Evolutionary conservation across 2,797 vertebrate species (phyloP).

Genomic region (Melanitta fusca): DNA sequence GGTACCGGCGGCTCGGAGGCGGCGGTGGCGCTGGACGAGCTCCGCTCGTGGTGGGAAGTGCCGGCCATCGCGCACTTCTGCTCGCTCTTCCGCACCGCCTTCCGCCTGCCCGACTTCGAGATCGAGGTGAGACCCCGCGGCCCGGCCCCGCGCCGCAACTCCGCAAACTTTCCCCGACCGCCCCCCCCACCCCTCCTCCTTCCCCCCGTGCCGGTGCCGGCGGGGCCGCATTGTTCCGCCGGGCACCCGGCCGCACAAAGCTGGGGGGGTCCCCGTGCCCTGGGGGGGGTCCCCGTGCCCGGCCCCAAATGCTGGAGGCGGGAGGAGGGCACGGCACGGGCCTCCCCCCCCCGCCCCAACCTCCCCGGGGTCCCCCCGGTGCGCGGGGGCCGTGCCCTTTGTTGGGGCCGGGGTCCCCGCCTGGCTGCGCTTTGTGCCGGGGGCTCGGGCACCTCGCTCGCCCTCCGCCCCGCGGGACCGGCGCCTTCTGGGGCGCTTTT

Average conservation of each 20-base stretch:
- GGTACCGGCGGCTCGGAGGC: conserved; percentile 41
- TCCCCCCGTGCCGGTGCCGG: not conserved
- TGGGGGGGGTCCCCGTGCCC: conserved; percentile 34
- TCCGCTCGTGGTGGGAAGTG: conserved; percentile 98
- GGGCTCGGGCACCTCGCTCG: not conserved
- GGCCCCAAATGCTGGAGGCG: conserved; percentile 73
- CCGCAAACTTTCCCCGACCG: not conserved
- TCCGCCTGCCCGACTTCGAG: conserved; percentile 96
- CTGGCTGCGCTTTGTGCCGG: not conserved
- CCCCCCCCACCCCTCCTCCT: too few relatives aligned
- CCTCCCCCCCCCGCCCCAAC: not conserved
- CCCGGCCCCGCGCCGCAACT: not conserved
- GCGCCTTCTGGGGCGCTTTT: not conserved
- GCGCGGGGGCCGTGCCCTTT: not conserved
- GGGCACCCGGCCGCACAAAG: conserved; percentile 41
- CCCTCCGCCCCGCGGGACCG: not conserved
- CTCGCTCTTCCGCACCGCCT: conserved; percentile 95
- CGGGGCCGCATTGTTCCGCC: not conserved
- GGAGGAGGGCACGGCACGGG: not conserved
- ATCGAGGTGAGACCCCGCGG: conserved; percentile 88
- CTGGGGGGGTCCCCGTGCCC: not conserved
- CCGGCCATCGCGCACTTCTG: conserved; percentile 99
- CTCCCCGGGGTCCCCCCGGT: too few relatives aligned
- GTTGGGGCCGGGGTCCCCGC: not conserved
- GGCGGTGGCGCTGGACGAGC: conserved; percentile 86